Conservation (phyloP, 2,888 invertebrate genomes). For the Pilophorus perplexus region DNA sequence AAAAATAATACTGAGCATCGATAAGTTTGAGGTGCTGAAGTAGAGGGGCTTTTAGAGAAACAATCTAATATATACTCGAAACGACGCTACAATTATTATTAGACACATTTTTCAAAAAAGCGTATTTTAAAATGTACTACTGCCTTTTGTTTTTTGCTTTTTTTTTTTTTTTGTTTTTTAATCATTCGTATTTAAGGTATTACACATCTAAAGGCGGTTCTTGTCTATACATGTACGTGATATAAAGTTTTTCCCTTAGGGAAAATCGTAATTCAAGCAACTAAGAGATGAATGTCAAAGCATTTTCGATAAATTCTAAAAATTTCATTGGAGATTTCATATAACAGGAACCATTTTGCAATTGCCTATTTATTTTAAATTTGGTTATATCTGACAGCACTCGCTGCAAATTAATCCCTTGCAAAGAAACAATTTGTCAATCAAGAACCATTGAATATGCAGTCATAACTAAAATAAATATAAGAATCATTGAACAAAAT, state of each 20-base stretch:
- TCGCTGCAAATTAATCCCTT: no score
- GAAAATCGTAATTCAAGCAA: constrained; percentile 1
- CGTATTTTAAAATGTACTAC: constrained; percentile 15
- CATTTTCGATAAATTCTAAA: constrained; percentile 6
- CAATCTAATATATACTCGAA: constrained; percentile 1
- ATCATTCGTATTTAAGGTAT: background rate
- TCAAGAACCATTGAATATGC: no score
- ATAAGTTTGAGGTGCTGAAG: constrained; percentile 18
- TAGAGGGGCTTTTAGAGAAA: background rate
- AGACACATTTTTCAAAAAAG: constrained; percentile 29
- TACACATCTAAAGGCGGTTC: constrained; percentile 24
- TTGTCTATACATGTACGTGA: constrained; percentile 2
- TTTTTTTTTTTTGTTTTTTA: constrained; percentile 10
- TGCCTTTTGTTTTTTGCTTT: constrained; percentile 4
- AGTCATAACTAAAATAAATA: no score
- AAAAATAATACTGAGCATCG: constrained; percentile 27
- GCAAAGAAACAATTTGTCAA: no score
- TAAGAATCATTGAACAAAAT: no score
- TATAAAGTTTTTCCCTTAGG: background rate
- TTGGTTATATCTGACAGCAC: no score
- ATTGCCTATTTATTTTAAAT: no score
- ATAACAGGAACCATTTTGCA: constrained; percentile 1
- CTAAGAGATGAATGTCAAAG: constrained; percentile 25
- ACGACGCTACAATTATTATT: constrained; percentile 11
- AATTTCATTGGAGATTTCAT: background rate